phyloP scores from a whole-genome alignment of 2,888 invertebrate genomes.

The Monoplex corrugatus region DNA sequence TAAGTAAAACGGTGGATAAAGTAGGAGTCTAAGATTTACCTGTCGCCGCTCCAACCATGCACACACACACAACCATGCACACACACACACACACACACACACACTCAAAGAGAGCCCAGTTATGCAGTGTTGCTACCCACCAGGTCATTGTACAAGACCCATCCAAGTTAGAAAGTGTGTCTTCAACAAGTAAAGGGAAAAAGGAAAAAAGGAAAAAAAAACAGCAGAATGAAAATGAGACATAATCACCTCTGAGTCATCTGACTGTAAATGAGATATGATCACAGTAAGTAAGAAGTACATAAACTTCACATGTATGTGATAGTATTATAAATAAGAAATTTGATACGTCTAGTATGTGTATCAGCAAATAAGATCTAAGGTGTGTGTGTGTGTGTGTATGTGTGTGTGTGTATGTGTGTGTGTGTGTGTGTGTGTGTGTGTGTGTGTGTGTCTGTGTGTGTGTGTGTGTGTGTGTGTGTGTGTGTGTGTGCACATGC shows the following conservation, averaged over 20 bases:
- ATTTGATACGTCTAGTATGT: background rate
- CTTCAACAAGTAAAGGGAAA: background rate
- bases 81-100: background rate
- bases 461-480: background rate
- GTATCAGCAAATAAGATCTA: too few relatives aligned
- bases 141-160: background rate
- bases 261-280: constrained; percentile 27
- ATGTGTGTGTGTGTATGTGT: constrained; percentile 2
- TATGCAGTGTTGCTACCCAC: background rate
- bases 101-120: background rate
- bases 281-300: background rate
- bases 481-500: background rate
- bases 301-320: background rate
- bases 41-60: background rate
- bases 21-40: too few relatives aligned
- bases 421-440: constrained; percentile 3
- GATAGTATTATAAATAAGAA: background rate
- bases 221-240: background rate
- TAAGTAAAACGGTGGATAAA: too few relatives aligned
- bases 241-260: constrained; percentile 46
- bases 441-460: background rate
- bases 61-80: background rate
- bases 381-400: constrained; percentile 19
- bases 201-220: background rate
- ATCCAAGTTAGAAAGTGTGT: background rate